Conservation (phyloP, 92 coral and sea anemone genomes). For the Porites rus region DNA sequence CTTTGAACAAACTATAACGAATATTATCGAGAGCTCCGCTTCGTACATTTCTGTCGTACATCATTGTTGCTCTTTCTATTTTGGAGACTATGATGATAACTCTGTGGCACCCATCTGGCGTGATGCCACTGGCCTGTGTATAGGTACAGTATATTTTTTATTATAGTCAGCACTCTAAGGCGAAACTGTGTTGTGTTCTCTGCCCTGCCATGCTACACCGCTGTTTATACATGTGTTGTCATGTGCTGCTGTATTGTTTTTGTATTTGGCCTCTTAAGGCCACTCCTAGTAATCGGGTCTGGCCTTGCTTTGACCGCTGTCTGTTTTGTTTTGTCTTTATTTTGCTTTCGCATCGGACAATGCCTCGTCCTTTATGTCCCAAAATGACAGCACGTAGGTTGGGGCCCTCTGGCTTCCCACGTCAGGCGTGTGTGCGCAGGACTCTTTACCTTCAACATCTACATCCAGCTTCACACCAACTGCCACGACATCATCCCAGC, state of each 20-base stretch:
- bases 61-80: not conserved
- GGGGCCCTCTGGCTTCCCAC: not conserved
- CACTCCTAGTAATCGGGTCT: not conserved
- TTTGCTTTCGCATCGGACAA: conserved; percentile 4
- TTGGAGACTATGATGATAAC: not conserved
- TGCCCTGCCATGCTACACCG: too few species aligned
- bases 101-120: not conserved
- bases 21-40: too few species aligned
- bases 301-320: conserved; percentile 8
- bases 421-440: not conserved
- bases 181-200: too few species aligned
- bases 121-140: not conserved
- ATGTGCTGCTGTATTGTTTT: too few species aligned
- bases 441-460: not conserved
- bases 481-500: not conserved
- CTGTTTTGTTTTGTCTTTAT: conserved; percentile 16
- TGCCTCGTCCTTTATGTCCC: conserved; percentile 7
- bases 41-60: not conserved
- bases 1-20: too few species aligned
- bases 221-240: too few species aligned
- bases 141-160: not conserved
- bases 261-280: not conserved
- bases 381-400: conserved; percentile 10
- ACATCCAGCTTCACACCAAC: conserved; percentile 1
- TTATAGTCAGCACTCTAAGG: too few species aligned